Conservation (phyloP, 2,888 invertebrate species). For the Crossocerus cetratus region DNA sequence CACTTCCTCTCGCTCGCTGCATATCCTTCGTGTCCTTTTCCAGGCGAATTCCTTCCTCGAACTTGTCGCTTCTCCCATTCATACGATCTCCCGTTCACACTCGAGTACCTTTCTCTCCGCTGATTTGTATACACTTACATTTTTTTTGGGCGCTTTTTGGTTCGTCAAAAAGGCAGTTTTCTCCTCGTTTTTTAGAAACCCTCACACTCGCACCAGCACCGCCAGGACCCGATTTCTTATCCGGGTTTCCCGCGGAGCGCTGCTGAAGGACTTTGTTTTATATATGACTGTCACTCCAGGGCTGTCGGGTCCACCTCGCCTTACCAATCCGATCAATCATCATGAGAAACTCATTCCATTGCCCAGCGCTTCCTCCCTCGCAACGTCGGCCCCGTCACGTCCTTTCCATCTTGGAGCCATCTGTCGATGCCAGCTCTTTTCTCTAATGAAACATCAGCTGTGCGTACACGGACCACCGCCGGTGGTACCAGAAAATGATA, state of each 20-base stretch:
- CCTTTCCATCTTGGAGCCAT: background rate
- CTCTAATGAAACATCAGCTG: too few species aligned
- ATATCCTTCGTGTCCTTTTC: background rate
- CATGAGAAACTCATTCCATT: constrained; percentile 35
- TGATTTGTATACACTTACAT: constrained; percentile 47
- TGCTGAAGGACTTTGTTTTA: constrained; percentile 59
- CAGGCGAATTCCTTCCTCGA: constrained; percentile 11
- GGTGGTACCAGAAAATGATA: too few species aligned
- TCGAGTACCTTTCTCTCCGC: constrained; percentile 10
- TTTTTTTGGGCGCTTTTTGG: constrained; percentile 66
- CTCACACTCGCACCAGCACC: constrained; percentile 35
- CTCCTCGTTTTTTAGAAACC: constrained; percentile 48
- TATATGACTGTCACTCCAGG: constrained; percentile 57
- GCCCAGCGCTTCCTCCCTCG: background rate
- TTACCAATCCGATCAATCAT: constrained; percentile 28
- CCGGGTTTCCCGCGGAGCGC: constrained; percentile 25
- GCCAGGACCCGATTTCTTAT: constrained; percentile 8
- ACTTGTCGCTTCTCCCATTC: constrained; percentile 3
- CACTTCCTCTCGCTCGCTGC: background rate
- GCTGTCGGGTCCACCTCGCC: constrained; percentile 14
- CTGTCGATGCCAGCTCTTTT: background rate
- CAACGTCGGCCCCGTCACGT: background rate
- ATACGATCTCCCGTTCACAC: constrained; percentile 14
- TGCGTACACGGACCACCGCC: too few species aligned
- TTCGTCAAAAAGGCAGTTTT: constrained; percentile 67